Evolutionary conservation across 2,113 vertebrate species (phyloP).

Genomic region (Eulacestoma nigropectus): DNA sequence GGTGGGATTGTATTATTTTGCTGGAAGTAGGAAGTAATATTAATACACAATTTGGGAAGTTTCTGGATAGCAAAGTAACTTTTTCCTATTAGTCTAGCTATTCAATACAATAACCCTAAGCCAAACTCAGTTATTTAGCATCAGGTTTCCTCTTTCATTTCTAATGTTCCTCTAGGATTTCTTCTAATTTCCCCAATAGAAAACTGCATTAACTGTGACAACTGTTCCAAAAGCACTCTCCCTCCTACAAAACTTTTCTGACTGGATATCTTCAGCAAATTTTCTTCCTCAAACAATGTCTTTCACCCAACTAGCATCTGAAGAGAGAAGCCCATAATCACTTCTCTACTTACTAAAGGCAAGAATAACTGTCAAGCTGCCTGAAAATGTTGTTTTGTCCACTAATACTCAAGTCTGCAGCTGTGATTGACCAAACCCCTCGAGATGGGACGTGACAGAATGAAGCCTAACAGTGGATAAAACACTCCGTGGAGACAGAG

Average conservation of each 20-base stretch:
- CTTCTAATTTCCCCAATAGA: not conserved
- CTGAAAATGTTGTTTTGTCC: not conserved
- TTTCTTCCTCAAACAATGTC: not conserved
- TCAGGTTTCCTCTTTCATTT: not conserved
- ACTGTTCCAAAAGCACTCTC: not conserved
- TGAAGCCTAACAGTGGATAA: not conserved
- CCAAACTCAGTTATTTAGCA: not conserved
- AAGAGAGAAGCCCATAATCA: not conserved
- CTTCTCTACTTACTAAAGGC: not conserved
- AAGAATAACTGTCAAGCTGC: not conserved
- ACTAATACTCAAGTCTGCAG: not conserved
- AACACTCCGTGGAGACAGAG: fast-evolving
- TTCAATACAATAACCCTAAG: not conserved
- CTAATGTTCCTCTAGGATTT: not conserved
- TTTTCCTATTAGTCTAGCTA: not conserved
- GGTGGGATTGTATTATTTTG: not conserved
- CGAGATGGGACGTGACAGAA: not conserved
- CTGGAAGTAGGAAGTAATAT: not conserved
- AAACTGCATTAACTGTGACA: not conserved
- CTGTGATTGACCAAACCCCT: not conserved
- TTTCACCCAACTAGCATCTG: not conserved
- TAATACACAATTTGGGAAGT: not conserved
- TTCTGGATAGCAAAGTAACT: not conserved
- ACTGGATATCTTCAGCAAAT: not conserved
- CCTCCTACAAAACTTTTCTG: not conserved